Evolutionary conservation across 2,797 vertebrate genomes (phyloP).

Genomic region (Tamandua tetradactyla): DNA sequence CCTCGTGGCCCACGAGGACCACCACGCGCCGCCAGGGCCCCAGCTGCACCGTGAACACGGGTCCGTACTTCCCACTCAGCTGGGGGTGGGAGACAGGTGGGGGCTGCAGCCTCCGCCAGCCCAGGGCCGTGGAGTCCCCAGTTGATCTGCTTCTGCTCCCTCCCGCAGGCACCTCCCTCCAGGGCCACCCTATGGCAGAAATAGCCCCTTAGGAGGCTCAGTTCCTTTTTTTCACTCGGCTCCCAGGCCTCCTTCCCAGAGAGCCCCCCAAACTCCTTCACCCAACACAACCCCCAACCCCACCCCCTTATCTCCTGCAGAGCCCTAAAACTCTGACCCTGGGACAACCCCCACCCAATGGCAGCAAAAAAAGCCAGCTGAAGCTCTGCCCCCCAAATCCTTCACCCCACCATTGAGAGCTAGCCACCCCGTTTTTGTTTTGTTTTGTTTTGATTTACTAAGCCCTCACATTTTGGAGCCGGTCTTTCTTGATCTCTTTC

Average conservation of each 20-base stretch:
- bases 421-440: not conserved
- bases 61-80: conserved; percentile 86
- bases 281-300: too few relatives aligned
- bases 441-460: too few relatives aligned
- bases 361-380: not conserved
- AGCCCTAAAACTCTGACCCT: not conserved
- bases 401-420: not conserved
- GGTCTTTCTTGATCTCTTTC: not conserved
- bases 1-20: conserved; percentile 84
- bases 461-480: not conserved
- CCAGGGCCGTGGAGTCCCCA: too few relatives aligned
- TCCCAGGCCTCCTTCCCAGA: not conserved
- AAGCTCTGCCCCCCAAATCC: not conserved
- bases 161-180: not conserved
- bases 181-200: not conserved
- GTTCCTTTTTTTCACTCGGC: not conserved
- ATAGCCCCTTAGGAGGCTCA: not conserved
- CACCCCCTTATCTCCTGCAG: not conserved
- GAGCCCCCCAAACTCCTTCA: not conserved
- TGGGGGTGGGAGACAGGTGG: conserved; percentile 29
- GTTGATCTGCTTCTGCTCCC: not conserved
- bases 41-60: conserved; percentile 87
- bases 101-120: not conserved
- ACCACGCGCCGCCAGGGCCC: conserved; percentile 82
- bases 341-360: not conserved